Base-by-base conservation (phyloP, 1,140 invertebrate genomes). In the Propsilocerus akamusi region DNA sequence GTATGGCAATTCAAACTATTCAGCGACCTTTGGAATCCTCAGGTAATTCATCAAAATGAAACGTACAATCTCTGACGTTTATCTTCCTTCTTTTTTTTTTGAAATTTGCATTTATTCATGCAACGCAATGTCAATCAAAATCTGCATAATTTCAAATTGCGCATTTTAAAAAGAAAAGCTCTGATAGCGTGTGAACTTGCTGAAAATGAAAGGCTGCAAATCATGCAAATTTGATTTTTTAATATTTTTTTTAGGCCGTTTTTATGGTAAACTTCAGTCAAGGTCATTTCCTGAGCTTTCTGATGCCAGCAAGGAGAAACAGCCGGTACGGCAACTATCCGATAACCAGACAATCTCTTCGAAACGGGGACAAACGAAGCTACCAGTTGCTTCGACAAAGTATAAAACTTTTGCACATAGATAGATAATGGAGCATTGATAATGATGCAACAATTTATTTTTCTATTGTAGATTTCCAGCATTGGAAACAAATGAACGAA, bases 301-400 rank as follows among this genome's bases (percentile, higher is more conserved):
- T 17, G 26, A 47, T 8, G 14, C 11, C 14, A n/a, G 11, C 2
- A 30, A 30, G 28, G 28, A 41, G 12, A 25, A 49, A 30, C 26
- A 28, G 10, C 23, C 47, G n/a, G n/a, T 26, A n/a, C 25, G 47
- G n/a, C 25, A 48, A 25, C 6, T 26, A 23, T 26, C 25, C 5
- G 25, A 28, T 25, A 26, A 25, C n/a, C 11, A 48, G 8, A 48
- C 47, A 5, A n/a, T 20, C 1, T 14, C 26, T 30, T 14, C 11
- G 4, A 17, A 37, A 46, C 4, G 26, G 24, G 23, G 23, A 37
- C 24, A 50, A 26, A 50, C 14, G 3, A 50, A 50, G 28, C 32
- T 25, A 46, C 49, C 49, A 26, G 34, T 50, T 46, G 28, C 49
- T 50, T 50, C 49, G 10, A 50, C 30, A 22, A 37, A 37, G 23